Percentiles rank a stretch among this genome's conserved stretches.
Evolutionary conservation across 2,888 invertebrate species (phyloP).

Genomic region (Xestia ashworthii): DNA sequence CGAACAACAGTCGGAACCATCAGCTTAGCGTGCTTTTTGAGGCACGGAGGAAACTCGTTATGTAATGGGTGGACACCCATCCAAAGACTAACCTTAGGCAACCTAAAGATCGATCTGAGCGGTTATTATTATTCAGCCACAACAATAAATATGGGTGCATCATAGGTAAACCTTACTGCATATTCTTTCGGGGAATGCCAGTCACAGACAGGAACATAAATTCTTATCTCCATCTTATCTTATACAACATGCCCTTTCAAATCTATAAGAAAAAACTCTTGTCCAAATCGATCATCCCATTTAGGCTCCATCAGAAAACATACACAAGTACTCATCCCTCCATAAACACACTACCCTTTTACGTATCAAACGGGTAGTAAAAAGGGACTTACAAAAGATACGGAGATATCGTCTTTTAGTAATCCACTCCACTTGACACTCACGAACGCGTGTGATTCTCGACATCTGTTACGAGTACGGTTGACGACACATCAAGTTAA

Average conservation of each 20-base stretch:
- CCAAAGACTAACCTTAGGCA: no score
- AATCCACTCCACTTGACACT: slow-evolving; percentile 47
- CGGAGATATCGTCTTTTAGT: slow-evolving; percentile 31
- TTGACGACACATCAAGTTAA: neutral
- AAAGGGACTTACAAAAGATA: slow-evolving; percentile 36
- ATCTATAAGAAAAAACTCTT: neutral
- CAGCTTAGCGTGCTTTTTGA: no score
- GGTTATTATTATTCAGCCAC: no score
- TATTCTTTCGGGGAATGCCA: no score
- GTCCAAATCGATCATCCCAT: slow-evolving; percentile 1
- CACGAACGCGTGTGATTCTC: slow-evolving; percentile 42
- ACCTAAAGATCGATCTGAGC: no score
- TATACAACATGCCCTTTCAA: neutral
- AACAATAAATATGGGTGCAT: no score
- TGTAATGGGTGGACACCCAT: no score
- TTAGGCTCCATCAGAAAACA: slow-evolving; percentile 27
- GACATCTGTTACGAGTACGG: slow-evolving; percentile 44
- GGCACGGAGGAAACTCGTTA: no score
- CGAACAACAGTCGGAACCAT: no score
- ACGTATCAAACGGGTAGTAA: slow-evolving; percentile 24
- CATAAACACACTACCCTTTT: slow-evolving; percentile 29
- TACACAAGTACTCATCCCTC: neutral
- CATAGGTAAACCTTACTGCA: no score
- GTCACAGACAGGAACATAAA: neutral
- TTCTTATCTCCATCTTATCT: neutral